Base-by-base conservation (phyloP, 1,140 invertebrate genomes). In the Apis florea region DNA sequence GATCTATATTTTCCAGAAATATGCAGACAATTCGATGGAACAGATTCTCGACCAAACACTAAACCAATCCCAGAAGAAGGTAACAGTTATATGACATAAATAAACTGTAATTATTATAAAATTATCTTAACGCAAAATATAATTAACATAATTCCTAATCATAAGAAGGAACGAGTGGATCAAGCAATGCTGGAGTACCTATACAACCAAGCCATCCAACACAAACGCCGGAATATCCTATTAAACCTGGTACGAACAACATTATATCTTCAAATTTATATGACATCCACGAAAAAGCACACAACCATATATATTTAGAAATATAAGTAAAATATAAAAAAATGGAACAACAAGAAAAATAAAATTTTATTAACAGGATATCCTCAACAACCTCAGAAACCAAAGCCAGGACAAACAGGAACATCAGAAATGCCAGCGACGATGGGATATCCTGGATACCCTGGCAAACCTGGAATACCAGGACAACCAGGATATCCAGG, bases 1-100 rank as follows among this genome's bases (percentile, higher is more conserved):
- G 91, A 96, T 74, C 90, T 96, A 56, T 94, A 95, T 79, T 96
- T 96, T 86, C 96, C 96, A 24, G 91, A 94, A 83, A 94, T 95
- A 73, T 96, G 96, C 85, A 94, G 94, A 21, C 90, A 92, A 82
- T 91, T 90, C 40, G 89, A 86, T 71, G 83, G 83, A n/a, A 82
- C 79, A 2, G 82, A 68, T 51, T 61, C 21, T 2, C 76, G 73
- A 47, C 67, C 83, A 1, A 82, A 12, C 1, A 61, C 76, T n/a
- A 70, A 74, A 40, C 75, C 84, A 76, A 58, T 83, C 6, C 26
- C 76, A 54, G 78, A 83, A n/a, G 58, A n/a, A n/a, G 15, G 24
- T 61, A 13, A 61, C 2, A 61, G 15, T n/a, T 4, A 9, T 26
- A 6, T 31, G 31, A 31, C 31, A 31, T 9, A 61, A 24, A 24